Conservation (phyloP, 2,113 vertebrate genomes). For the Chinchilla lanigera region DNA sequence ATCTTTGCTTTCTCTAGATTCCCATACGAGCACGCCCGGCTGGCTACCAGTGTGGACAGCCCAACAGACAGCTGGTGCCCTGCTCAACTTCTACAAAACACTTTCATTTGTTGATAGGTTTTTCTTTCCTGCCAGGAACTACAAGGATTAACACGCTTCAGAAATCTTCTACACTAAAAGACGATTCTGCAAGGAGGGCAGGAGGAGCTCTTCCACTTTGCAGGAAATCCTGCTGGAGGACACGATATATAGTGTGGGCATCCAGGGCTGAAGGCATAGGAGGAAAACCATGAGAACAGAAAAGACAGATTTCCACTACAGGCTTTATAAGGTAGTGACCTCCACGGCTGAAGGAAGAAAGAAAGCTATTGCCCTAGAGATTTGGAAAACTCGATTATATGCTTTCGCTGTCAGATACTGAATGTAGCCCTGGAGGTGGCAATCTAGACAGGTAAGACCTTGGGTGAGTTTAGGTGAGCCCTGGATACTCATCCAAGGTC, state of each 20-base stretch:
- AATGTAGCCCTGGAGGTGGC: not conserved
- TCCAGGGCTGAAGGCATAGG: not conserved
- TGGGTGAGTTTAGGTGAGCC: not conserved
- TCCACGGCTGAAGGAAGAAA: not conserved
- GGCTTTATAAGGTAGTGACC: not conserved
- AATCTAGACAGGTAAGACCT: not conserved
- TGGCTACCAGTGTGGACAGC: not conserved
- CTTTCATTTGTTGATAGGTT: not conserved
- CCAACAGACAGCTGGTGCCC: not conserved
- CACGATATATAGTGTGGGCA: accelerated
- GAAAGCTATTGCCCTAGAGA: not conserved
- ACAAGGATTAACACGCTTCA: not conserved
- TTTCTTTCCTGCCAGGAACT: slow-evolving; percentile 46
- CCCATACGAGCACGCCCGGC: not conserved
- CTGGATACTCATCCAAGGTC: not conserved
- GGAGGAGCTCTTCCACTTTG: not conserved
- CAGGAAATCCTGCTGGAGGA: not conserved
- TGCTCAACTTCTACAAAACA: not conserved
- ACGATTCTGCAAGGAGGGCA: accelerated
- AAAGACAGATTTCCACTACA: not conserved
- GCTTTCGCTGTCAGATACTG: not conserved
- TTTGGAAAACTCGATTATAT: not conserved
- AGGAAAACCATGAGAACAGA: not conserved
- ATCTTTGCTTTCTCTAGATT: not conserved
- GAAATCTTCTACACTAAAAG: not conserved